Base-by-base conservation (phyloP, 2,797 vertebrate genomes). In the Esox lucius region DNA sequence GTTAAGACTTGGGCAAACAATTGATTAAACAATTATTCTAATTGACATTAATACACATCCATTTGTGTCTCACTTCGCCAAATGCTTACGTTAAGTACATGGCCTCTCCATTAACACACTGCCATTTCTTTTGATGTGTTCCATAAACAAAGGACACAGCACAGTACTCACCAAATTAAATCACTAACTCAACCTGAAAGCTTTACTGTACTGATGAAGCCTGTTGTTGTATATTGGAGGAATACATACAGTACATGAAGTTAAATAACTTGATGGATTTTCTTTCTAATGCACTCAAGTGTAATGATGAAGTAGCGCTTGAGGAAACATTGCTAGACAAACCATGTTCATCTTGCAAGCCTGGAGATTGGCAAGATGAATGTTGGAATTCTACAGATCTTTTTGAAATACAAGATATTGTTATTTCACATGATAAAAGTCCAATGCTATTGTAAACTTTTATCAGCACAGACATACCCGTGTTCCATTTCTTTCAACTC, bases 91-190 rank as follows among this genome's bases (percentile, higher is more conserved):
- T 71, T 33, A 68, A 75, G 83, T 90, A 87, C 89, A 80, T 75
- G 87, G 81, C 86, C 86, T 74, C 67, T 80, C 72, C 81, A 86
- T 91, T 91, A 91, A 82, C 87, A 89, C 79, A 51, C 75, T 81
- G 82, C 84, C 81, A 78, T 85, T 80, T 81, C 56, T 71, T 72
- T 78, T 88, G 85, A 91, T 67, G 80, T 73, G 73, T 73, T 80
- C 84, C 83, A 88, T 91, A 92, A 92, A 93, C 82, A 75, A 70
- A 73, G 68, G 67, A 72, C 78, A 84, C 33, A 39, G 86, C 70
- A 73, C 85, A 84, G 86, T 92, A 92, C 91, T 93, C 91, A 90
- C 87, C 85, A 91, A 91, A 94, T 92, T 91, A 92, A 92, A 94
- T 83, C 87, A 76, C 77, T 92, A 85, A 92, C 87, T 93, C 90